These are phyloP conservation scores for Hucho hucho DNA, from an alignment of 2,113 vertebrate species.

Conservation along the genomic window DNA sequence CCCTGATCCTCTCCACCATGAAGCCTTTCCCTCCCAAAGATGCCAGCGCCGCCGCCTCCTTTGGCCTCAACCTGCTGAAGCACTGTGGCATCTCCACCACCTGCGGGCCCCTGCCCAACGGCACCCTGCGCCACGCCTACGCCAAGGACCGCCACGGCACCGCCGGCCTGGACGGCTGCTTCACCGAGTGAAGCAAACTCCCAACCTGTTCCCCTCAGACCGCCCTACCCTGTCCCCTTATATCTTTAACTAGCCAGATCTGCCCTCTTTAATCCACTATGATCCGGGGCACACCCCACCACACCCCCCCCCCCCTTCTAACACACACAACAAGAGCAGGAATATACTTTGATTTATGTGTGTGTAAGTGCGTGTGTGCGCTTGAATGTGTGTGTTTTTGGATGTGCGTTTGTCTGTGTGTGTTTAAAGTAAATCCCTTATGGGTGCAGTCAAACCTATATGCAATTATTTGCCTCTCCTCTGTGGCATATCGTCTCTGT, in stretches of 20 bases:
- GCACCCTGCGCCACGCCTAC: constrained; percentile 80
- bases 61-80: constrained; percentile 89
- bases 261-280: neutral
- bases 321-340: constrained; percentile 32
- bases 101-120: constrained; percentile 65
- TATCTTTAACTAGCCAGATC: constrained; percentile 4
- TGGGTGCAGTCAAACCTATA: constrained; percentile 44
- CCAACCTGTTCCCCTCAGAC: neutral
- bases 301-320: neutral
- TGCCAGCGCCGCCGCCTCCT: constrained; percentile 64
- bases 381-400: neutral
- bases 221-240: constrained; percentile 1
- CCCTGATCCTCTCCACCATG: constrained; percentile 98
- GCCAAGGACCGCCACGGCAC: constrained; percentile 70
- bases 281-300: neutral
- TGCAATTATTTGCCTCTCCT: constrained; percentile 25
- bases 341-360: constrained; percentile 26
- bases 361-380: constrained; percentile 4
- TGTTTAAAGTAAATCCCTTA: constrained; percentile 5
- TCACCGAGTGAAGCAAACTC: constrained; percentile 74
- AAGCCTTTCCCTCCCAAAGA: constrained; percentile 95
- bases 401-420: neutral
- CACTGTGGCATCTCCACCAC: constrained; percentile 86
- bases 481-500: neutral
- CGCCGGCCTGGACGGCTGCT: constrained; percentile 79